Percentiles rank a stretch among this genome's conserved stretches.
Conservation (phyloP, 2,888 invertebrate species). For the Philonicus albiceps region DNA sequence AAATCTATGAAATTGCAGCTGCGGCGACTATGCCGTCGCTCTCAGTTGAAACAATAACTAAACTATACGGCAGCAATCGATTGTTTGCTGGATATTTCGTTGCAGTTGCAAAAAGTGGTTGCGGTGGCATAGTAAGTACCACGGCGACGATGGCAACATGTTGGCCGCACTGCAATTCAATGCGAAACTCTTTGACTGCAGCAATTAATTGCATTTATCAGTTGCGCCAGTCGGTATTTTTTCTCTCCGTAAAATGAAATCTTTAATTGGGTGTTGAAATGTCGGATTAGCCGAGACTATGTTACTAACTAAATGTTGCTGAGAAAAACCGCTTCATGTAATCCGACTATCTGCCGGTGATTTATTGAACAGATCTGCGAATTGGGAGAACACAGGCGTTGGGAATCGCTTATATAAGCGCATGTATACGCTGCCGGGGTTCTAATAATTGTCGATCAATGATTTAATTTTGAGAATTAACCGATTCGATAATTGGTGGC, state of each 20-base stretch:
- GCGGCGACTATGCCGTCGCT: neutral
- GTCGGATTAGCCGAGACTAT: constrained; percentile 24
- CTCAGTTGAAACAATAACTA: neutral
- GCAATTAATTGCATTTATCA: constrained; percentile 39
- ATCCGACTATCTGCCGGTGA: neutral
- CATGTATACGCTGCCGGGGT: neutral
- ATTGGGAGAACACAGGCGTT: neutral
- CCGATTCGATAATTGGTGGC: neutral
- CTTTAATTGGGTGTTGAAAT: constrained; percentile 36
- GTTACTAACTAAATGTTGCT: constrained; percentile 24
- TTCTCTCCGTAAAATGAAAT: constrained; percentile 8
- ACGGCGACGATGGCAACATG: constrained; percentile 6
- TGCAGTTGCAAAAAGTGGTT: constrained; percentile 16
- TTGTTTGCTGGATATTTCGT: neutral
- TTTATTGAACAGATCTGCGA: constrained; percentile 1
- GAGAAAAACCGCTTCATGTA: constrained; percentile 9
- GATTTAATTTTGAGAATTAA: constrained; percentile 15
- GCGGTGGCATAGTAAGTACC: neutral
- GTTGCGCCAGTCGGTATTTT: neutral
- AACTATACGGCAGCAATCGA: neutral
- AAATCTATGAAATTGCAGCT: neutral
- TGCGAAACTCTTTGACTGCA: constrained; percentile 27
- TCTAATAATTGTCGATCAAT: neutral
- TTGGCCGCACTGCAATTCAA: constrained; percentile 11
- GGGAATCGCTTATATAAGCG: neutral